phyloP scores from a whole-genome alignment of 2,888 invertebrate genomes.

The Leucophenga maculata region DNA sequence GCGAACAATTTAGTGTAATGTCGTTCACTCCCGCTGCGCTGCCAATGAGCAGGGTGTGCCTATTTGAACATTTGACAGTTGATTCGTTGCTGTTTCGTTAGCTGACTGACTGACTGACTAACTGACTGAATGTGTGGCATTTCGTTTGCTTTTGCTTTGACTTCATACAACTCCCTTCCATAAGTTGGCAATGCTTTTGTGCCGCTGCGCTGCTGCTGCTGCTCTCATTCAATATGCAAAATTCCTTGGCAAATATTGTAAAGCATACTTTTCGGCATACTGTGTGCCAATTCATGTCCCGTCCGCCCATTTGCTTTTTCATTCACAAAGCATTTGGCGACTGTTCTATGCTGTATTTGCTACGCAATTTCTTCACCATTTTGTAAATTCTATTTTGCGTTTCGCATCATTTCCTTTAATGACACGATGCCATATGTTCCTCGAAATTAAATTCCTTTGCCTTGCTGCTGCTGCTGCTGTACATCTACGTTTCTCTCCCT shows the following conservation, averaged over 20 bases:
- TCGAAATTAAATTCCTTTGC: slow-evolving; percentile 54
- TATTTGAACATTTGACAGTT: slow-evolving; percentile 12
- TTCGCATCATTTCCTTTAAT: slow-evolving; percentile 45
- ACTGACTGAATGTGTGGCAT: slow-evolving; percentile 54
- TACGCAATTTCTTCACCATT: background rate
- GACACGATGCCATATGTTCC: slow-evolving; percentile 34
- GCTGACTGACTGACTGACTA: background rate
- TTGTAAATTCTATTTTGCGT: slow-evolving; percentile 4
- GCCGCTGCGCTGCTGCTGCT: background rate
- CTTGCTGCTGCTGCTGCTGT: slow-evolving; percentile 35
- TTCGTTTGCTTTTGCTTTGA: slow-evolving; percentile 1
- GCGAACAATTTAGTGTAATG: slow-evolving; percentile 60
- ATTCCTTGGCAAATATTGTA: slow-evolving; percentile 27
- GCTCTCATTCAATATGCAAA: slow-evolving; percentile 48
- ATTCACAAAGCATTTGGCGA: no score
- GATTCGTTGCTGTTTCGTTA: slow-evolving; percentile 24
- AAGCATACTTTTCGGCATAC: slow-evolving; percentile 28
- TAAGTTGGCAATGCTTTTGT: background rate
- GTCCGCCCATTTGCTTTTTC: no score
- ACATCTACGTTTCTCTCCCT: slow-evolving; percentile 19
- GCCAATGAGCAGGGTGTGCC: slow-evolving; percentile 12
- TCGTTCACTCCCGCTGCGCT: slow-evolving; percentile 33
- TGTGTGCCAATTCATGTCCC: background rate
- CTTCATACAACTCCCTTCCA: no score
- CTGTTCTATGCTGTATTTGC: slow-evolving; percentile 4